These are phyloP conservation scores for Ophthalmolycus amberensis DNA, from an alignment of 2,113 vertebrate species.

Conservation along the genomic window DNA sequence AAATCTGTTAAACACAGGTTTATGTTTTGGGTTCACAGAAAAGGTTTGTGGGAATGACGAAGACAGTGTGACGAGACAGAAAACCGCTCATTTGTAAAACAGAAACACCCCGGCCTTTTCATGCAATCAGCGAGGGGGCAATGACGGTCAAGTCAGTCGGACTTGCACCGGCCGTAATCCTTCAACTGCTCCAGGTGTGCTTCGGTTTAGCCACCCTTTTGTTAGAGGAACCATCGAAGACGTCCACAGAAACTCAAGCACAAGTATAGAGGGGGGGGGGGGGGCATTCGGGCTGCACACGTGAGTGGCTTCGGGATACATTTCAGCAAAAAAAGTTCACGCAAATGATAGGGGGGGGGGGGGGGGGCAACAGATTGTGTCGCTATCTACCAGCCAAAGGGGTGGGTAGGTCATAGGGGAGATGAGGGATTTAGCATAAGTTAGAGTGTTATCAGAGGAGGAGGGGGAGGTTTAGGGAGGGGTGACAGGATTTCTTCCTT, in stretches of 20 bases:
- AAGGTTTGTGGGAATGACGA: slow-evolving; percentile 29
- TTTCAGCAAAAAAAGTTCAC: slow-evolving; percentile 62
- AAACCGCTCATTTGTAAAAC: slow-evolving; percentile 43
- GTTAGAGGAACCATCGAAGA: slow-evolving; percentile 53
- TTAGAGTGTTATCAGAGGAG: slow-evolving; percentile 74
- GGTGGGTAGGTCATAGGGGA: slow-evolving; percentile 5
- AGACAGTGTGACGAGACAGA: slow-evolving; percentile 63
- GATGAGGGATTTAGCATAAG: slow-evolving; percentile 57
- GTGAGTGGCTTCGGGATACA: slow-evolving; percentile 65
- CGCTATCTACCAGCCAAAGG: slow-evolving; percentile 70
- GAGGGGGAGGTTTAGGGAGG: slow-evolving; percentile 45
- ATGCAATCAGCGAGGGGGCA: slow-evolving; percentile 21
- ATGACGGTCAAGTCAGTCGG: slow-evolving; percentile 56
- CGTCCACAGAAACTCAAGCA: slow-evolving; percentile 56
- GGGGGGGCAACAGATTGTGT: slow-evolving; percentile 76
- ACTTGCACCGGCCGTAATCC: slow-evolving; percentile 60
- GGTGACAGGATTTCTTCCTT: slow-evolving; percentile 53
- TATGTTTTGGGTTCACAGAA: not conserved
- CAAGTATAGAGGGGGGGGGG: slow-evolving; percentile 14
- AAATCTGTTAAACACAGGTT: slow-evolving; percentile 45
- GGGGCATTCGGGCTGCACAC: slow-evolving; percentile 65
- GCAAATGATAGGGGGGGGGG: slow-evolving; percentile 51
- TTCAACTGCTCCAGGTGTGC: slow-evolving; percentile 40
- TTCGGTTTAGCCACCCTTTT: slow-evolving; percentile 38
- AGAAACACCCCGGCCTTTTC: slow-evolving; percentile 50